Evolutionary conservation across 2,797 vertebrate species (phyloP).

Genomic region (Perodicticus potto): DNA sequence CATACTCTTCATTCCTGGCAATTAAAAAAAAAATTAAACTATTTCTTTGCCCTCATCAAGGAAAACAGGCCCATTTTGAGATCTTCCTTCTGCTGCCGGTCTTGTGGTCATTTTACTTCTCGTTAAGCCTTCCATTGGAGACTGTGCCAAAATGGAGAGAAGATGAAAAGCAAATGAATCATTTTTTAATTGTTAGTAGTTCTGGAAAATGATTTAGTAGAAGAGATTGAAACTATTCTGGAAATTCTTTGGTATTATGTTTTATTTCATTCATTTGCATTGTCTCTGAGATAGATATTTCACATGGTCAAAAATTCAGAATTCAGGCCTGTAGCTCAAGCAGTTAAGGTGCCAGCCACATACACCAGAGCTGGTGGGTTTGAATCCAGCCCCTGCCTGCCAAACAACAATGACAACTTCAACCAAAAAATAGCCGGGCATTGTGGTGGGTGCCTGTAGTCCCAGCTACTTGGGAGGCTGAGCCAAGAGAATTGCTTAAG

Average conservation of each 20-base stretch:
- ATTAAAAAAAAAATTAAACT: slow-evolving; percentile 41
- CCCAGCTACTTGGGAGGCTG: no score
- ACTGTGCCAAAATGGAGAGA: slow-evolving; percentile 39
- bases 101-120: slow-evolving; percentile 62
- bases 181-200: slow-evolving; percentile 73
- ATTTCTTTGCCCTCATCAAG: slow-evolving; percentile 61
- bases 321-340: no score
- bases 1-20: slow-evolving; percentile 18
- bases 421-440: no score
- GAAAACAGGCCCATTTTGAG: slow-evolving; percentile 44
- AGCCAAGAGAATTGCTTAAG: no score
- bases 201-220: slow-evolving; percentile 47
- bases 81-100: slow-evolving; percentile 27
- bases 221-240: slow-evolving; percentile 39
- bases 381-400: no score
- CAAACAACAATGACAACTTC: no score
- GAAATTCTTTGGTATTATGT: slow-evolving; percentile 62
- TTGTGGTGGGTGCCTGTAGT: no score
- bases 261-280: slow-evolving; percentile 44
- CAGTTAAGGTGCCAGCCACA: no score
- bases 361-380: no score
- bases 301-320: background rate
- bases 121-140: slow-evolving; percentile 49
- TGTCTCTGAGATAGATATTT: slow-evolving; percentile 6
- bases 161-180: slow-evolving; percentile 71